Evolutionary conservation across 2,797 vertebrate species (phyloP).

Genomic region (Anas capensis): DNA sequence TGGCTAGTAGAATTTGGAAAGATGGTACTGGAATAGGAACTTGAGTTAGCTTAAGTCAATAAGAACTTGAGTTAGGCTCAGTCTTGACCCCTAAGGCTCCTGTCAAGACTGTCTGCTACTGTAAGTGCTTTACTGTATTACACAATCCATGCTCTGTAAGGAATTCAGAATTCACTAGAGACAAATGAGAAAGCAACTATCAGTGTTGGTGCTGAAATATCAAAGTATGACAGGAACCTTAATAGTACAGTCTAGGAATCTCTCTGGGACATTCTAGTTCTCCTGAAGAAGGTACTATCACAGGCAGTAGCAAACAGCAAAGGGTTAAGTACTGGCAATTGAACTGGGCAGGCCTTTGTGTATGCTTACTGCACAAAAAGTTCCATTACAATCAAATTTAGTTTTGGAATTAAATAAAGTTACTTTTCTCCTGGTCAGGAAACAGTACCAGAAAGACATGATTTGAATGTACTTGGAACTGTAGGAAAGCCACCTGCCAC

Average conservation of each 20-base stretch:
- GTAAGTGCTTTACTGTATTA: not conserved
- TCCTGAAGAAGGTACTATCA: not conserved
- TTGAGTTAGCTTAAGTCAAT: not conserved
- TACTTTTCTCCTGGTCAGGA: not conserved
- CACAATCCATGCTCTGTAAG: fast-evolving
- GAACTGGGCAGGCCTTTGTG: not conserved
- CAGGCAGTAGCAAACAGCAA: too few relatives aligned
- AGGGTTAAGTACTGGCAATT: not conserved
- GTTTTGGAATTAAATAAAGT: not conserved
- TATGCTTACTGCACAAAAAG: fast-evolving
- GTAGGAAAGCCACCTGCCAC: not conserved
- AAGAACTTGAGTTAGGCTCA: not conserved
- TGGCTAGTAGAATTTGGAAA: not conserved
- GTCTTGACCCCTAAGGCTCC: not conserved
- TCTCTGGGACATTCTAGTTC: not conserved
- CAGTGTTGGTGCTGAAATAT: not conserved
- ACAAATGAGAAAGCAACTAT: not conserved
- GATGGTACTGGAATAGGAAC: not conserved
- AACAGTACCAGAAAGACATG: not conserved
- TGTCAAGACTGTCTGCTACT: not conserved
- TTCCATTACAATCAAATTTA: not conserved
- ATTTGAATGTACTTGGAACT: not conserved
- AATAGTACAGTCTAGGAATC: not conserved
- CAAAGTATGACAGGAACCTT: not conserved
- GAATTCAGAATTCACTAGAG: not conserved